A percentile compares a stretch with the other conserved stretches of the same genome.
Evolutionary conservation across 2,797 vertebrate genomes (phyloP).

Genomic region (Sebastolobus alascanus): DNA sequence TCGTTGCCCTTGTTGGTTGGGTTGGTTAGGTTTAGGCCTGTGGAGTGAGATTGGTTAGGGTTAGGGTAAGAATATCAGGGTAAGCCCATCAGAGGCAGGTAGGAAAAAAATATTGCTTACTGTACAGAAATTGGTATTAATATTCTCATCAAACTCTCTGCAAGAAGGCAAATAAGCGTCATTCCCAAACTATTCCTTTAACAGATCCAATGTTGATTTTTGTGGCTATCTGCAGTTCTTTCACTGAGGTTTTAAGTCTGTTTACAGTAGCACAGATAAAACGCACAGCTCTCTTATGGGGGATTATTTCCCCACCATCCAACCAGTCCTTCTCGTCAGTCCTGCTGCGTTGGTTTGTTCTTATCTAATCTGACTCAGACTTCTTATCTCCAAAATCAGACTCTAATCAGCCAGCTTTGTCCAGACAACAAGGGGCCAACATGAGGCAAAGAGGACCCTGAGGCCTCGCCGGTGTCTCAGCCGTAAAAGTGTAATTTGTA

Average conservation of each 20-base stretch:
- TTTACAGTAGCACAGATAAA: constrained; percentile 18
- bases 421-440: constrained; percentile 80
- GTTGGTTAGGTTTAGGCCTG: background rate
- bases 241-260: constrained; percentile 8
- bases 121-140: background rate
- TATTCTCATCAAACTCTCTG: background rate
- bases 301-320: constrained; percentile 11
- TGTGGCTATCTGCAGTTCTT: background rate
- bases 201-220: background rate
- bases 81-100: background rate
- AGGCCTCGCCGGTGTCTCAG: constrained; percentile 50
- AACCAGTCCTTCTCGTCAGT: constrained; percentile 51
- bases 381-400: constrained; percentile 76
- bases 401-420: constrained; percentile 78
- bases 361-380: constrained; percentile 65
- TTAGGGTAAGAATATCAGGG: background rate
- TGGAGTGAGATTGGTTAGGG: background rate
- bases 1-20: background rate
- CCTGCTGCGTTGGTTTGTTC: constrained; percentile 42
- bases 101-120: background rate
- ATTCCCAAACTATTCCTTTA: background rate
- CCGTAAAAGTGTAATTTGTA: constrained; percentile 67
- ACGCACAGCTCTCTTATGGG: background rate
- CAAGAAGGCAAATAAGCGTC: background rate
- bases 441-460: constrained; percentile 59